A percentile compares a stretch with the other conserved stretches of the same genome.
Evolutionary conservation across 2,888 invertebrate genomes (phyloP).

Genomic region (Leucophenga maculata): DNA sequence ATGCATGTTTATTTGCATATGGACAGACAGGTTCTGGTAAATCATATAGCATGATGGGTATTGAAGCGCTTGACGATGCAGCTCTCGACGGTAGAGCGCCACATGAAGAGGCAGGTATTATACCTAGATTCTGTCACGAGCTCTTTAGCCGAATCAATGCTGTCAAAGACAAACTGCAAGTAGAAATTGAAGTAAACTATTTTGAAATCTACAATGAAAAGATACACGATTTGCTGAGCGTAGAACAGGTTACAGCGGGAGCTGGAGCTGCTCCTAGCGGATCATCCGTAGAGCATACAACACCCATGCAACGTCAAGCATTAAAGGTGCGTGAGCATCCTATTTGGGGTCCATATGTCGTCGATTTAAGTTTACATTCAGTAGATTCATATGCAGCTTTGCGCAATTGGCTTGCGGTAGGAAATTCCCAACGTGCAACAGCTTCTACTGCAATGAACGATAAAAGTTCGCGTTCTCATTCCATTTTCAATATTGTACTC

Average conservation of each 20-base stretch:
- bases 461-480: conserved; percentile 86
- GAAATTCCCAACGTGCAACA: conserved; percentile 83
- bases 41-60: conserved; percentile 85
- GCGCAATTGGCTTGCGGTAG: conserved; percentile 79
- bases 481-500: conserved; percentile 84
- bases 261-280: neutral
- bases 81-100: conserved; percentile 61
- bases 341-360: conserved; percentile 84
- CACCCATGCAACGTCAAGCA: conserved; percentile 66
- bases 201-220: conserved; percentile 91
- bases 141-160: conserved; percentile 76
- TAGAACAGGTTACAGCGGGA: conserved; percentile 49
- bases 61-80: conserved; percentile 72
- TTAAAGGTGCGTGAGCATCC: conserved; percentile 86
- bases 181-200: conserved; percentile 83
- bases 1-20: conserved; percentile 86
- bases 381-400: conserved; percentile 81
- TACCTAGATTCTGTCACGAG: conserved; percentile 83
- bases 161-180: conserved; percentile 69
- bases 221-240: conserved; percentile 82
- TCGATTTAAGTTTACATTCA: conserved; percentile 80
- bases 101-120: conserved; percentile 77
- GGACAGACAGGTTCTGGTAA: conserved; percentile 90
- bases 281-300: conserved; percentile 51
- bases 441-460: conserved; percentile 87